These are phyloP conservation scores for Mastomys coucha DNA, from an alignment of 2,113 vertebrate genomes.

Conservation along the genomic window DNA sequence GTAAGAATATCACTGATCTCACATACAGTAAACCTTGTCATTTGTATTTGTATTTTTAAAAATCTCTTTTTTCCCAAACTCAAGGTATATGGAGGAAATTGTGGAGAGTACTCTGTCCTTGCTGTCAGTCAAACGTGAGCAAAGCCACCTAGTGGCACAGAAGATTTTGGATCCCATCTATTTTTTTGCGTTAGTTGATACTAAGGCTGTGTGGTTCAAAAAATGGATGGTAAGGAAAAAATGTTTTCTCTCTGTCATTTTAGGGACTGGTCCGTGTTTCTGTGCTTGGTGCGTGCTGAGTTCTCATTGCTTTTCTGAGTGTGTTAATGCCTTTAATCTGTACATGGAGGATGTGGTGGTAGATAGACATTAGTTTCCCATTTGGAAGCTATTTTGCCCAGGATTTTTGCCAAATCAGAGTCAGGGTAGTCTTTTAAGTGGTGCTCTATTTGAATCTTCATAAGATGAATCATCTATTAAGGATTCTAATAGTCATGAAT, in stretches of 20 bases:
- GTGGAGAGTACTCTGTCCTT: constrained; percentile 96
- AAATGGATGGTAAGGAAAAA: constrained; percentile 96
- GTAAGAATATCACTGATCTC: not conserved
- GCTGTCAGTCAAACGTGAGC: constrained; percentile 88
- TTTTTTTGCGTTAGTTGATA: constrained; percentile 93
- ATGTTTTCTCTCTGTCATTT: constrained; percentile 45
- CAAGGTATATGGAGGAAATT: constrained; percentile 98
- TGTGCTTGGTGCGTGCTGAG: not conserved
- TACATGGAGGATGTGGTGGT: not conserved
- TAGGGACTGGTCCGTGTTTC: not conserved
- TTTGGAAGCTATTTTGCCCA: constrained; percentile 17
- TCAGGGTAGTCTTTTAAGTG: not conserved
- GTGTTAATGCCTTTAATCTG: constrained; percentile 9
- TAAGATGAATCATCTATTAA: not conserved
- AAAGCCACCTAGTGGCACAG: constrained; percentile 81
- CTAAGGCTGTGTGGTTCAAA: constrained; percentile 96
- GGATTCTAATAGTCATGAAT: not conserved
- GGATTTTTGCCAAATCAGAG: not conserved
- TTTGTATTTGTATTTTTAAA: not conserved
- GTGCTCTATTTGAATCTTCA: not conserved
- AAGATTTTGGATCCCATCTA: constrained; percentile 91
- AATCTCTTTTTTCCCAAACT: not conserved
- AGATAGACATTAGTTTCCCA: not conserved
- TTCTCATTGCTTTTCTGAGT: not conserved
- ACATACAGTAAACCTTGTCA: not conserved